Percentiles rank a stretch among this genome's conserved stretches.
Conservation (phyloP, 2,797 vertebrate species). For the Salarias fasciatus region DNA sequence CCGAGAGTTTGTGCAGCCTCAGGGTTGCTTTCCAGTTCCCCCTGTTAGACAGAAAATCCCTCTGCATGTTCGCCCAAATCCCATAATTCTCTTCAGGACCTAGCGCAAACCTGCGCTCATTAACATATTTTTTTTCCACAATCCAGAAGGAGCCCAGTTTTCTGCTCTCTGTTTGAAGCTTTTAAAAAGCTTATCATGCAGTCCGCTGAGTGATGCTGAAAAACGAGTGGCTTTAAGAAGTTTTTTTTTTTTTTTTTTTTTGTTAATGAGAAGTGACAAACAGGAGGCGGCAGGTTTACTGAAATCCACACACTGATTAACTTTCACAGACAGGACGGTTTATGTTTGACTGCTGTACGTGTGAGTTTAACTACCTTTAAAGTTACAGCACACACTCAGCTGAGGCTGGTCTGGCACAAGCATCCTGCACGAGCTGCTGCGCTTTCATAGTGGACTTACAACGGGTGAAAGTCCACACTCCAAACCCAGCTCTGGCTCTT, state of each 20-base stretch:
- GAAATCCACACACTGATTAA: conserved; percentile 26
- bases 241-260: neutral
- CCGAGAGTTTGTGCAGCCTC: conserved; percentile 13
- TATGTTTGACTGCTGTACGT: conserved; percentile 8
- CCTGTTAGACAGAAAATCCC: conserved; percentile 25
- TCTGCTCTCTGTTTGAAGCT: conserved; percentile 6
- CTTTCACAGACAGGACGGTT: conserved; percentile 11
- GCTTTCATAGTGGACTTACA: conserved; percentile 10
- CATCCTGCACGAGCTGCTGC: neutral
- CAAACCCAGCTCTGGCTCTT: neutral
- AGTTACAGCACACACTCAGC: neutral
- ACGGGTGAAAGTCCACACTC: conserved; percentile 44
- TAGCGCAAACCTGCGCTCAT: conserved; percentile 28
- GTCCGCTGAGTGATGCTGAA: neutral
- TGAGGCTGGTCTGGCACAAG: conserved; percentile 1
- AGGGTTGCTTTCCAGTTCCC: conserved; percentile 32
- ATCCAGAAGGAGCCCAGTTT: conserved; percentile 2
- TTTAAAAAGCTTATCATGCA: conserved; percentile 18
- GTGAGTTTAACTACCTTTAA: neutral
- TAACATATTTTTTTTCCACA: conserved; percentile 22
- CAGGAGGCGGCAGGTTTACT: neutral
- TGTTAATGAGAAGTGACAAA: neutral
- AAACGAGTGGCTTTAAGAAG: neutral
- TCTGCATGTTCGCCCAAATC: conserved; percentile 26
- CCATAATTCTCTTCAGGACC: conserved; percentile 5